Base-by-base conservation (phyloP, 2,797 vertebrate species). In the Xenopus petersii region DNA sequence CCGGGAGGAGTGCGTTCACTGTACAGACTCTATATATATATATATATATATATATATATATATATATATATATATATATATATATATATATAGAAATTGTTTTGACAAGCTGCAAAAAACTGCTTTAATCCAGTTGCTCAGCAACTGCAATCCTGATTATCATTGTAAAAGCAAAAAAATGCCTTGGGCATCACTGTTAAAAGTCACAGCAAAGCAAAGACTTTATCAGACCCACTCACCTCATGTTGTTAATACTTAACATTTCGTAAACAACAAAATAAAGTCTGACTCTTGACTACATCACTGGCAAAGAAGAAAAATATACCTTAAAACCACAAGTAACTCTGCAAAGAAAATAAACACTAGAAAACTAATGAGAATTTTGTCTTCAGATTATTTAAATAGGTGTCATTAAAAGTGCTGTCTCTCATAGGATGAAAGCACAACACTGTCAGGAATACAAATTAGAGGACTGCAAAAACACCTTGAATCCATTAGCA, bases 181-280 rank as follows among this genome's bases (percentile, higher is more conserved):
- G 80, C 75, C 81, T 77, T 75, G 81, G 83, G 79, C 71, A 67
- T 80, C 81, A 68, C 80, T 82, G 82, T 76, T 83, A 86, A 82
- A 80, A 85, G 59, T 73, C 59, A 10, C 8, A 46, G 48, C 46
- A 55, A 84, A 74, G 54, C 62, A 81, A 79, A 83, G 82, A 79
- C 72, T 81, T 85, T 80, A 82, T 86, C 81, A 83, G 78, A 74
- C 77, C 70, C 81, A 83, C 85, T 84, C 79, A 81, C 78, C 83
- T 80, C 11, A 0, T 58, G 5, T 76, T 81, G 80, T 82, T 83
- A 75, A 71, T 73, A 80, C 30, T 79, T 80, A 85, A 84, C 75
- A 84, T 81, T 77, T 79, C 69, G 78, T 62, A 26, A 64, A 58
- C 59, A 73, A 24, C 42, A 56, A 83, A 54, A 84, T 81, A 81